Base-by-base conservation (phyloP, 2,888 invertebrate genomes). In the Calliopum simillimum region DNA sequence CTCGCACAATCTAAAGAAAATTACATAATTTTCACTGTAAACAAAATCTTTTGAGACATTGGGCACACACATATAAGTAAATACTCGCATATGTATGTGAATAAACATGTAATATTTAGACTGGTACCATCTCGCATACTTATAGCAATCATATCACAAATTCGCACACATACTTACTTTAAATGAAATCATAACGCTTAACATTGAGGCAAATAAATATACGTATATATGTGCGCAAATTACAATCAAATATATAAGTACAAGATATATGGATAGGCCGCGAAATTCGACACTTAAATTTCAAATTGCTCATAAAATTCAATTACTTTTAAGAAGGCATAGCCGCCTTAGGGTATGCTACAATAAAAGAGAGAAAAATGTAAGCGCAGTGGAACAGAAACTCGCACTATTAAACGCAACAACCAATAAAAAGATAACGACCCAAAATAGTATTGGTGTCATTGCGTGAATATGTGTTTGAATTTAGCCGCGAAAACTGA, bases 291-390 rank as follows among this genome's bases (percentile, higher is more conserved):
- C 65, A 66, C 65, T 66, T 61, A 53, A 68, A 21, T 23, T 59
- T 49, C 19, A 53, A 62, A 61, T 53, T 44, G 49, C 61, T 23
- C 53, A 68, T 68, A 68, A 68, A 68, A 68, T 68, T 68, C 68
- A 68, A 68, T 68, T 68, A 62, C 61, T 61, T 61, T 44, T 16
- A 44, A n/a, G 61, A 43, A 41, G 14, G 66, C 14, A 47, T 41
- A 8, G 49, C 59, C 23, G 25, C 63, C 63, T 23, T 8, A 19
- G 62, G 23, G 56, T 56, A 56, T 21, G n/a, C 56, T 25, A 56
- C 25, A 56, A 33, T 33, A 33, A 33, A 33, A 33, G 1, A 33
- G 2, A 33, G 33, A 0, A 41, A 59, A 43, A 23, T 25, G 63
- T n/a, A n/a, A n/a, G n/a, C 11, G 47, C 25, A 59, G 43, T 14